A percentile compares a stretch with the other conserved stretches of the same genome.
phyloP scores from a whole-genome alignment of 2,797 vertebrate genomes.

The Astyanax mexicanus region DNA sequence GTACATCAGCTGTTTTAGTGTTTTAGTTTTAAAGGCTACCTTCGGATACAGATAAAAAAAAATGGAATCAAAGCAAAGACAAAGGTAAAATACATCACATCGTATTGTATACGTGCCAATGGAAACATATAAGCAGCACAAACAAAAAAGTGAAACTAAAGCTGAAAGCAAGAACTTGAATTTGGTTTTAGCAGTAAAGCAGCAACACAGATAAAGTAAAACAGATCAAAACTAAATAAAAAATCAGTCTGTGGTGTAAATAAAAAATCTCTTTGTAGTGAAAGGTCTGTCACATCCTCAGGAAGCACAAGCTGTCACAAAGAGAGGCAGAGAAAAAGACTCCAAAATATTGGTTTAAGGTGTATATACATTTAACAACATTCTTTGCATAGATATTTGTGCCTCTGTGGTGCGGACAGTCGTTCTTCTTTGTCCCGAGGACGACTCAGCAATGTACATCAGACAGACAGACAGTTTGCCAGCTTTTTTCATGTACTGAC shows the following conservation, averaged over 20 bases:
- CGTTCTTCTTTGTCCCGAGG: slow-evolving; percentile 48
- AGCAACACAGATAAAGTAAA: slow-evolving; percentile 29
- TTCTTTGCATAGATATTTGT: slow-evolving; percentile 38
- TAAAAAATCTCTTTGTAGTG: slow-evolving; percentile 28
- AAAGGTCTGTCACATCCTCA: slow-evolving; percentile 49
- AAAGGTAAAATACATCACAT: not conserved
- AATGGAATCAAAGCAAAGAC: not conserved
- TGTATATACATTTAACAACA: slow-evolving; percentile 4
- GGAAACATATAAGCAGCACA: slow-evolving; percentile 11
- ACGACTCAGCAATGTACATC: slow-evolving; percentile 74
- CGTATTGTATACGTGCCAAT: not conserved
- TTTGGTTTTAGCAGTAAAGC: slow-evolving; percentile 48
- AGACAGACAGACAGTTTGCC: slow-evolving; percentile 74
- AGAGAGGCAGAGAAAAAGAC: not conserved
- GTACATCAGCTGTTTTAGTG: not conserved
- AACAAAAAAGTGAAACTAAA: not conserved
- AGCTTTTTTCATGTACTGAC: slow-evolving; percentile 49
- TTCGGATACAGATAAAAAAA: not conserved
- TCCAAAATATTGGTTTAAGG: not conserved
- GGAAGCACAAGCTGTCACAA: slow-evolving; percentile 7
- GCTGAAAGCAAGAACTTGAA: not conserved
- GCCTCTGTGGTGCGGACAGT: slow-evolving; percentile 30
- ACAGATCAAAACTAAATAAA: slow-evolving; percentile 17
- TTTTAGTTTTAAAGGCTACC: not conserved
- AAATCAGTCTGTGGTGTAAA: slow-evolving; percentile 10